Evolutionary conservation across 2,113 vertebrate species (phyloP).

Genomic region (Anhinga anhinga): DNA sequence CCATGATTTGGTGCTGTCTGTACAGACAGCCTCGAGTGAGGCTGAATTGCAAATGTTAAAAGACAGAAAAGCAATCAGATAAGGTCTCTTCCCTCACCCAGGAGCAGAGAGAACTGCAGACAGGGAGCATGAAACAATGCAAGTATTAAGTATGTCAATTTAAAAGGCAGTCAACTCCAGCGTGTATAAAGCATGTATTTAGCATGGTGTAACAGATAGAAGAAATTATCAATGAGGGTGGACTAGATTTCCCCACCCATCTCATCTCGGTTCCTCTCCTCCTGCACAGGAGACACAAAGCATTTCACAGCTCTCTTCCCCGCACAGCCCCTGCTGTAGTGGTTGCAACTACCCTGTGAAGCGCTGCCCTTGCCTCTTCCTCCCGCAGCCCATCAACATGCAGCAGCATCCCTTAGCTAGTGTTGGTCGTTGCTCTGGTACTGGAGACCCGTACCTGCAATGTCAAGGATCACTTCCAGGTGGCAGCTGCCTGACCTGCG

Average conservation of each 20-base stretch:
- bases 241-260: not conserved
- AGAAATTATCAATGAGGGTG: not conserved
- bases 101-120: not conserved
- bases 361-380: not conserved
- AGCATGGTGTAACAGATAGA: not conserved
- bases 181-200: fast-evolving
- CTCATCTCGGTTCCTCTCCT: not conserved
- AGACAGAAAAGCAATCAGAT: not conserved
- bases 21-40: not conserved
- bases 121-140: not conserved
- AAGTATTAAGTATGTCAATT: not conserved
- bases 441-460: fast-evolving
- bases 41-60: not conserved
- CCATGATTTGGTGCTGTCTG: not conserved
- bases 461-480: not conserved
- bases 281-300: not conserved
- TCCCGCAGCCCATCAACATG: not conserved
- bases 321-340: fast-evolving
- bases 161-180: not conserved
- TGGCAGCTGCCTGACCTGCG: not conserved
- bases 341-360: not conserved
- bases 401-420: not conserved
- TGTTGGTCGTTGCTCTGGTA: not conserved
- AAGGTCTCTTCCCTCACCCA: not conserved
- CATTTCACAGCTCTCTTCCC: not conserved